These are phyloP conservation scores for Tetragonula clypearis DNA, from an alignment of 1,140 invertebrate genomes.

Conservation along the genomic window DNA sequence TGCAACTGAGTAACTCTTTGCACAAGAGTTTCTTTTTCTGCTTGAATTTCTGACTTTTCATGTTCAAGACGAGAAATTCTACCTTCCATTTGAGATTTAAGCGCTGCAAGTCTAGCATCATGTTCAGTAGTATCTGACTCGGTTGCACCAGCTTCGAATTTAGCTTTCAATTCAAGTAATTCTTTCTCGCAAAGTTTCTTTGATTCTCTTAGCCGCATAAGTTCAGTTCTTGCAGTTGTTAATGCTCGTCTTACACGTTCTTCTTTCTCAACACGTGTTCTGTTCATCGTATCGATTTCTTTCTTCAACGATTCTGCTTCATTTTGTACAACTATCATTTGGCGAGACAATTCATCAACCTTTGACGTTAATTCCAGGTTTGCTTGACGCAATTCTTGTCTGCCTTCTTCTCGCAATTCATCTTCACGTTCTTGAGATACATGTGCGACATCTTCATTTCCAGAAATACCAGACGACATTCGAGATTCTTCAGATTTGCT, in stretches of 20 bases:
- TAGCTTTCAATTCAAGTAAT: slow-evolving; percentile 84
- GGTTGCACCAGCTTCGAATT: slow-evolving; percentile 77
- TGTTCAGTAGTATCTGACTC: slow-evolving; percentile 79
- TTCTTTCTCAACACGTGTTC: slow-evolving; percentile 85
- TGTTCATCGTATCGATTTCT: slow-evolving; percentile 87
- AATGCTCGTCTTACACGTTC: slow-evolving; percentile 88
- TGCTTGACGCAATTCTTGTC: slow-evolving; percentile 80
- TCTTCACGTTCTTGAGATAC: slow-evolving; percentile 75
- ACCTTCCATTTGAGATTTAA: slow-evolving; percentile 89
- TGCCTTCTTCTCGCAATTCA: slow-evolving; percentile 81
- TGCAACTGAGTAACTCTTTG: slow-evolving; percentile 90
- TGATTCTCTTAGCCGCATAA: slow-evolving; percentile 86
- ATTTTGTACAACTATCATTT: slow-evolving; percentile 83
- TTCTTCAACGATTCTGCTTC: slow-evolving; percentile 86
- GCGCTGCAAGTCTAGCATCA: slow-evolving; percentile 83
- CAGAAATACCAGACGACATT: slow-evolving; percentile 75
- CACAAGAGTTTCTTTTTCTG: slow-evolving; percentile 86
- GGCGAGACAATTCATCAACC: slow-evolving; percentile 85
- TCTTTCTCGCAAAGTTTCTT: slow-evolving; percentile 85
- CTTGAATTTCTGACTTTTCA: slow-evolving; percentile 87
- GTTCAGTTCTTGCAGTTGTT: slow-evolving; percentile 87
- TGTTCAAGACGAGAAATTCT: slow-evolving; percentile 88
- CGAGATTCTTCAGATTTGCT: slow-evolving; percentile 79
- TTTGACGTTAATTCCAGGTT: slow-evolving; percentile 78
- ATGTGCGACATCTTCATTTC: slow-evolving; percentile 76